These are phyloP conservation scores for Drosophila putrida DNA, from an alignment of 2,888 invertebrate species.

Conservation along the genomic window DNA sequence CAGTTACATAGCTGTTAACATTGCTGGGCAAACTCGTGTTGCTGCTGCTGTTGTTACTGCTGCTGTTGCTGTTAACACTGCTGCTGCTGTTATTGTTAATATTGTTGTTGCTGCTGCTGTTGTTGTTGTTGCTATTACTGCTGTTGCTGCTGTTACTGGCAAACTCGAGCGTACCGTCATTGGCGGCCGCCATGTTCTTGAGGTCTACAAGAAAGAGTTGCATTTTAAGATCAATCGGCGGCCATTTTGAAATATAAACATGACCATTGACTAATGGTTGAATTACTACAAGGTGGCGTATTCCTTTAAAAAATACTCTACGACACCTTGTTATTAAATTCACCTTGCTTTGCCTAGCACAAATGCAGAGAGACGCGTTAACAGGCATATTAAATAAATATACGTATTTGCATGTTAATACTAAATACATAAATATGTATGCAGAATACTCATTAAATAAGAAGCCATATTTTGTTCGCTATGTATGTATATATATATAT, in stretches of 20 bases:
- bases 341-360: constrained; percentile 50
- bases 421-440: background rate
- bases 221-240: constrained; percentile 17
- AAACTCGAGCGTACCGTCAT: constrained; percentile 83
- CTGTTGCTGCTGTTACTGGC: constrained; percentile 63
- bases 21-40: constrained; percentile 27
- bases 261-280: constrained; percentile 9
- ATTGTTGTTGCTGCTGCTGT: constrained; percentile 45
- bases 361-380: constrained; percentile 64
- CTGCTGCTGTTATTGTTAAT: constrained; percentile 48
- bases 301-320: too few relatives aligned
- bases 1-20: constrained; percentile 40
- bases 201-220: constrained; percentile 78
- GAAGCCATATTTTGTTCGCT: constrained; percentile 32
- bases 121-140: constrained; percentile 50
- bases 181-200: constrained; percentile 84
- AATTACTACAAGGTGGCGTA: too few relatives aligned
- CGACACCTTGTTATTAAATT: too few relatives aligned
- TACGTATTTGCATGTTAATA: background rate
- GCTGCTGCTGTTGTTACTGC: constrained; percentile 36
- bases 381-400: constrained; percentile 34
- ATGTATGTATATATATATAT: constrained; percentile 42
- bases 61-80: constrained; percentile 41
- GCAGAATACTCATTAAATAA: constrained; percentile 23
- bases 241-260: constrained; percentile 15